These are phyloP conservation scores for Coboldia fuscipes DNA, from an alignment of 1,140 invertebrate species.

Conservation along the genomic window DNA sequence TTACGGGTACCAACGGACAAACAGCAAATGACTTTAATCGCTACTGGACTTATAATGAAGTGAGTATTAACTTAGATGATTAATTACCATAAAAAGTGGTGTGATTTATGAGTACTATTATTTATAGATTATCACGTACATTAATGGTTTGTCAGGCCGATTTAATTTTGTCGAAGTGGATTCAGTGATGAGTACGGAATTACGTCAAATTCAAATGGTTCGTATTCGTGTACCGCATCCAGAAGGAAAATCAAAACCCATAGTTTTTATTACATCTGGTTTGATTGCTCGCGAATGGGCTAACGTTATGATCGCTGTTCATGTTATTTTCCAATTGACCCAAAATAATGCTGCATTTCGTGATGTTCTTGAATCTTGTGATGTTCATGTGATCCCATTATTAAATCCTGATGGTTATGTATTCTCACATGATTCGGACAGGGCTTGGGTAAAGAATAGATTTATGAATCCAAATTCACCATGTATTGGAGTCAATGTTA, in stretches of 20 bases:
- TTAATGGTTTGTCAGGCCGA: too few species aligned
- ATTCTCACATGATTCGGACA: too few species aligned
- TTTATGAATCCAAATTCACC: too few species aligned
- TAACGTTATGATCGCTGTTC: slow-evolving; percentile 24
- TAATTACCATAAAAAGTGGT: too few species aligned
- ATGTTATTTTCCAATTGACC: slow-evolving; percentile 25
- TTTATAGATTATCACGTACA: too few species aligned
- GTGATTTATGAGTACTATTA: too few species aligned
- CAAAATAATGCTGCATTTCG: slow-evolving; percentile 11
- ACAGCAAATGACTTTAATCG: neutral
- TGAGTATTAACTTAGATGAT: neutral
- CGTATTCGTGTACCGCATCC: too few species aligned
- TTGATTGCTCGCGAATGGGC: slow-evolving; percentile 38
- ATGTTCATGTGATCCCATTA: slow-evolving; percentile 27
- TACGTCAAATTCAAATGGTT: slow-evolving; percentile 3
- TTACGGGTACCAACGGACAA: too few species aligned
- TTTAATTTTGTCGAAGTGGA: neutral
- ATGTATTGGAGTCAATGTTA: too few species aligned
- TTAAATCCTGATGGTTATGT: slow-evolving; percentile 4
- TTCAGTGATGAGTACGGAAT: neutral
- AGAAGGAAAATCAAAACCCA: too few species aligned
- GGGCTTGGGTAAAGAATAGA: too few species aligned
- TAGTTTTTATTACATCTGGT: slow-evolving; percentile 15
- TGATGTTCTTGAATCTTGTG: slow-evolving; percentile 21
- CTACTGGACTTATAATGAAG: neutral